Percentiles rank a stretch among this genome's conserved stretches.
phyloP scores from a whole-genome alignment of 1,140 invertebrate genomes.

The Periplaneta americana region DNA sequence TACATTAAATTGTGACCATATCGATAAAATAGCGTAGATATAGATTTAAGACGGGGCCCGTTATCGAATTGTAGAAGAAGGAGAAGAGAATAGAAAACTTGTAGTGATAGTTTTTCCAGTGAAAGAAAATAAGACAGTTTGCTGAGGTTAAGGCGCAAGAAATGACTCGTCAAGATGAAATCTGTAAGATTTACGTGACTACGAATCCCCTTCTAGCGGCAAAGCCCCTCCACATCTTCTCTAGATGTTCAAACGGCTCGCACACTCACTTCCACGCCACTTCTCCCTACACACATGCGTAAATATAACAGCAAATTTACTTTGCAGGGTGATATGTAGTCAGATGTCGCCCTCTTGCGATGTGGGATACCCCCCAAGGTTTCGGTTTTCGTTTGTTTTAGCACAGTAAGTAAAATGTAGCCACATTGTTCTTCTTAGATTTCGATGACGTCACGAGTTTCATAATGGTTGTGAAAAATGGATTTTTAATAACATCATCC shows the following conservation, averaged over 20 bases:
- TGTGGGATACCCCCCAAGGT: neutral
- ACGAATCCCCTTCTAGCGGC: neutral
- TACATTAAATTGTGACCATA: too few relatives aligned
- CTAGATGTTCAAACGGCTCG: neutral
- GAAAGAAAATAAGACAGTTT: too few relatives aligned
- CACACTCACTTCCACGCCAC: neutral
- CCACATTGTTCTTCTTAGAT: neutral
- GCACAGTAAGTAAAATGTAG: neutral
- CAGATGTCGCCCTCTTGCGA: neutral
- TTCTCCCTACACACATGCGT: neutral
- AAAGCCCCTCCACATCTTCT: neutral
- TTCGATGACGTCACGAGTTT: neutral
- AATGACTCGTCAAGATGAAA: neutral
- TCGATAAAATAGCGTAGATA: too few relatives aligned
- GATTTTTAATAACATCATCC: too few relatives aligned
- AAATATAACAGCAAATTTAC: neutral
- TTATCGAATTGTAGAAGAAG: too few relatives aligned
- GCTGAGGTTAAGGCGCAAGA: neutral
- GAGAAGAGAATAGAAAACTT: too few relatives aligned
- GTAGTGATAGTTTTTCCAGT: too few relatives aligned
- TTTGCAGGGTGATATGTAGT: neutral
- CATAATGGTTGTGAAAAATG: too few relatives aligned
- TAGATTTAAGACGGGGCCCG: too few relatives aligned
- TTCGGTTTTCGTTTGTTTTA: neutral
- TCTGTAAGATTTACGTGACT: neutral